Conservation (phyloP, 2,113 vertebrate species). For the Neoarius graeffei region DNA sequence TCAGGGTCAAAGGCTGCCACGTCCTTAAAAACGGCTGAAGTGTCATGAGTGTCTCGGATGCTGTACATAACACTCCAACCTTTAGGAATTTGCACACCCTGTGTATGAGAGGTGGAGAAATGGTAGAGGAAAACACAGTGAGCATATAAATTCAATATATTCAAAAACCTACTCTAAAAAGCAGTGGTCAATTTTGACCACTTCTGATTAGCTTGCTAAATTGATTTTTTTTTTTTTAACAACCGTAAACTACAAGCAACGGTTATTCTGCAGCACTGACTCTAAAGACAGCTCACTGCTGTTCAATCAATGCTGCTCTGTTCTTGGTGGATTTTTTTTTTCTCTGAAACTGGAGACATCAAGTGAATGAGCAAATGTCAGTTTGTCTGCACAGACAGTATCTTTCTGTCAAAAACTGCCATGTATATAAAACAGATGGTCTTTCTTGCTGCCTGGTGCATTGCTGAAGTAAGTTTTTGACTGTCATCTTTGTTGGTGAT, state of each 20-base stretch:
- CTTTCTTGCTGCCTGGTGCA: constrained; percentile 2
- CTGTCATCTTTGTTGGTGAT: constrained; percentile 13
- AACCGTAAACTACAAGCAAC: constrained; percentile 6
- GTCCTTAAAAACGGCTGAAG: constrained; percentile 89
- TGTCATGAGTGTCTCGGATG: constrained; percentile 97
- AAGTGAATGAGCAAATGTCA: constrained; percentile 7
- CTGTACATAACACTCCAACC: constrained; percentile 99
- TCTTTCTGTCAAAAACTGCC: constrained; percentile 14
- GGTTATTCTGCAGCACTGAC: constrained; percentile 7
- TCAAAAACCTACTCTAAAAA: neutral
- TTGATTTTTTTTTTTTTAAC: neutral
- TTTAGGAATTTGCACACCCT: constrained; percentile 98
- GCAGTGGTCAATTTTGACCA: neutral
- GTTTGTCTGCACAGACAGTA: constrained; percentile 18
- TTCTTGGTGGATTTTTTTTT: neutral
- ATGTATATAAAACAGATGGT: constrained; percentile 25
- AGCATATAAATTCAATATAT: neutral
- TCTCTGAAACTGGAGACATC: constrained; percentile 8
- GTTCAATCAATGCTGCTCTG: constrained; percentile 25
- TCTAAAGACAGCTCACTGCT: neutral
- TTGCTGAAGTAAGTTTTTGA: constrained; percentile 12
- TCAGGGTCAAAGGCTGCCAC: constrained; percentile 90
- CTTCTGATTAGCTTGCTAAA: neutral
- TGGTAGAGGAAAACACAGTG: neutral
- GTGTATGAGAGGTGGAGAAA: constrained; percentile 19